Evolutionary conservation across 2,113 vertebrate species (phyloP).

Genomic region (Malaclemys terrapin): DNA sequence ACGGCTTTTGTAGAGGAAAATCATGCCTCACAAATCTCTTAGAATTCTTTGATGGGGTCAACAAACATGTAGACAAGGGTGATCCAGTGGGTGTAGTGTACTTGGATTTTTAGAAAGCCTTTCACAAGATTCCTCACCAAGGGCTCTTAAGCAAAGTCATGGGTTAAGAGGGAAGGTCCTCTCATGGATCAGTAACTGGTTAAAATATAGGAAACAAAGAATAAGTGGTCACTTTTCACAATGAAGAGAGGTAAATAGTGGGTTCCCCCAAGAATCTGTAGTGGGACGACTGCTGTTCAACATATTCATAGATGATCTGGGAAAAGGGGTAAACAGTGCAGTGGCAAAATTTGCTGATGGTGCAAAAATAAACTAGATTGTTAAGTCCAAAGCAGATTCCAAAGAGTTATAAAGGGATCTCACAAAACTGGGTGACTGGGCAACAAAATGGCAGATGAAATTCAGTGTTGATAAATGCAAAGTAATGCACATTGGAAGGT

Average conservation of each 20-base stretch:
- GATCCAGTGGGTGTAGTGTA: not conserved
- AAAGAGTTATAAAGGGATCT: not conserved
- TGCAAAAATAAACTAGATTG: not conserved
- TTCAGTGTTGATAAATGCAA: not conserved
- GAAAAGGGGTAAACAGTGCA: not conserved
- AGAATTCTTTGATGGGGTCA: not conserved
- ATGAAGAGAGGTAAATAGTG: not conserved
- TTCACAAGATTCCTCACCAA: not conserved
- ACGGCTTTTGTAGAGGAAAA: not conserved
- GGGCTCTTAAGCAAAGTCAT: not conserved
- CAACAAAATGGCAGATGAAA: not conserved
- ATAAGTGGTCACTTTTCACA: not conserved
- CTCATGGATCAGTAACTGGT: not conserved
- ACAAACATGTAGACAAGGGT: not conserved
- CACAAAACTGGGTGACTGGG: not conserved
- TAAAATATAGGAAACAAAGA: not conserved
- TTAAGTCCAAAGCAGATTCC: not conserved
- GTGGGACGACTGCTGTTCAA: not conserved
- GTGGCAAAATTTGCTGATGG: not conserved
- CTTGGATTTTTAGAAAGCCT: not conserved
- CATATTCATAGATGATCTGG: not conserved
- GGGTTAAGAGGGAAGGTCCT: not conserved
- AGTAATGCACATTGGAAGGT: not conserved
- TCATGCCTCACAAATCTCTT: not conserved
- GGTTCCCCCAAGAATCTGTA: not conserved